Conservation (phyloP, 2,797 vertebrate species). For the Sebastes reedi region DNA sequence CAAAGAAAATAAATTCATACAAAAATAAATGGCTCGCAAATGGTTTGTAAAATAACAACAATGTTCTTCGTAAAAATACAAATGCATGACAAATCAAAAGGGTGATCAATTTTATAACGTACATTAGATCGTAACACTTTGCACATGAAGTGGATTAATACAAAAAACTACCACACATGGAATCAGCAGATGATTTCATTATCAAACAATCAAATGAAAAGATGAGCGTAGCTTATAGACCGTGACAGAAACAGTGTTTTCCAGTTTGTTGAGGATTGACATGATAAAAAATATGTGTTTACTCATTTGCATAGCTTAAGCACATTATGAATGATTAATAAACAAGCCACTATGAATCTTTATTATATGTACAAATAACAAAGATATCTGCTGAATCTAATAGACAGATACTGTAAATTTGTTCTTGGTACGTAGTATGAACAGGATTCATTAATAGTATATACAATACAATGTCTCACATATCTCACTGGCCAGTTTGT, state of each 20-base stretch:
- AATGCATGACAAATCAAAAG: slow-evolving; percentile 58
- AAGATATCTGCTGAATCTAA: slow-evolving; percentile 3
- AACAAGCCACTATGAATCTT: slow-evolving; percentile 21
- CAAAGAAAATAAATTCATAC: slow-evolving; percentile 67
- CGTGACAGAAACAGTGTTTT: slow-evolving; percentile 16
- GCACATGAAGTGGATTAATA: slow-evolving; percentile 44
- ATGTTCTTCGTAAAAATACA: slow-evolving; percentile 65
- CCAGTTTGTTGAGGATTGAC: slow-evolving; percentile 22
- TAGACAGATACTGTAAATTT: slow-evolving; percentile 13
- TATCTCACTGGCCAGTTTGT: slow-evolving; percentile 30
- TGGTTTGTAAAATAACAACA: slow-evolving; percentile 64
- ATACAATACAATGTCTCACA: slow-evolving; percentile 27
- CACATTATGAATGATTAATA: slow-evolving; percentile 42
- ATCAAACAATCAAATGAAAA: slow-evolving; percentile 30
- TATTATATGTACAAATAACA: slow-evolving; percentile 32
- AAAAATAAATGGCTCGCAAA: slow-evolving; percentile 81
- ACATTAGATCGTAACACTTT: slow-evolving; percentile 52
- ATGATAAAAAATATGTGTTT: slow-evolving; percentile 17
- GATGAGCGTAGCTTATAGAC: slow-evolving; percentile 25
- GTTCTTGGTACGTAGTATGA: slow-evolving; percentile 29
- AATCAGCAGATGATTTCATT: slow-evolving; percentile 46
- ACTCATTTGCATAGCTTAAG: slow-evolving; percentile 42
- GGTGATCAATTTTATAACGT: slow-evolving; percentile 42
- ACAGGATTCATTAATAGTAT: slow-evolving; percentile 24
- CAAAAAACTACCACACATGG: slow-evolving; percentile 16